Percentiles rank a stretch among this genome's conserved stretches.
phyloP scores from a whole-genome alignment of 1,140 invertebrate genomes.

The Cydia strobilella region DNA sequence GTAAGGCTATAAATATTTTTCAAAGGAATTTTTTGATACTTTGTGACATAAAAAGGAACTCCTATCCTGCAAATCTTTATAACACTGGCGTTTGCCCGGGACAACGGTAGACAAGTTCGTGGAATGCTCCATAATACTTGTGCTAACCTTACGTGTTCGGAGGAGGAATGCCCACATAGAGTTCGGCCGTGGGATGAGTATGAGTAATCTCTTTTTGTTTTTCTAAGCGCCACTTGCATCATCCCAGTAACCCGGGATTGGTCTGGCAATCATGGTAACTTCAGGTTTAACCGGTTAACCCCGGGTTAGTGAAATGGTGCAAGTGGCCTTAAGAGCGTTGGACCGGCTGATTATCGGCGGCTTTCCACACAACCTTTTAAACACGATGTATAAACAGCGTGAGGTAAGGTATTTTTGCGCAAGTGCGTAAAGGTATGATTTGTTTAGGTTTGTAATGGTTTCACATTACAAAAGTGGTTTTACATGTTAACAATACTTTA shows the following conservation, averaged over 20 bases:
- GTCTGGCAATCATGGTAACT: no score
- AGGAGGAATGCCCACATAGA: slow-evolving; percentile 75
- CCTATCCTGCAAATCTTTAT: no score
- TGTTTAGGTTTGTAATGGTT: slow-evolving; percentile 2
- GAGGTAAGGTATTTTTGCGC: slow-evolving; percentile 25
- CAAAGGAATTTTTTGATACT: no score
- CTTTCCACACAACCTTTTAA: slow-evolving; percentile 42
- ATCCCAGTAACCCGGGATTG: no score
- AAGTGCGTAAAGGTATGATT: slow-evolving; percentile 22
- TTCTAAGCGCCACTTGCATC: no score
- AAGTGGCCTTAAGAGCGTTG: no score
- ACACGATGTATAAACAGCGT: slow-evolving; percentile 3
- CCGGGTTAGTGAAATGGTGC: no score
- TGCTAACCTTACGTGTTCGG: slow-evolving; percentile 62
- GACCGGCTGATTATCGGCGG: slow-evolving; percentile 64
- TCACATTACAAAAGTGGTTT: background rate
- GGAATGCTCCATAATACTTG: slow-evolving; percentile 33
- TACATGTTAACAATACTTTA: background rate
- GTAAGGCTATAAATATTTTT: no score
- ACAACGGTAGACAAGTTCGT: no score
- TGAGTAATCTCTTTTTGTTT: slow-evolving; percentile 80
- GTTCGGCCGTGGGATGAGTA: slow-evolving; percentile 76
- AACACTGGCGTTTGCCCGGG: no score
- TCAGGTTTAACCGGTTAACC: no score
- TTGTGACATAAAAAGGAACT: no score